phyloP scores from a whole-genome alignment of 2,113 vertebrate species.

The Halcyon malimbica region DNA sequence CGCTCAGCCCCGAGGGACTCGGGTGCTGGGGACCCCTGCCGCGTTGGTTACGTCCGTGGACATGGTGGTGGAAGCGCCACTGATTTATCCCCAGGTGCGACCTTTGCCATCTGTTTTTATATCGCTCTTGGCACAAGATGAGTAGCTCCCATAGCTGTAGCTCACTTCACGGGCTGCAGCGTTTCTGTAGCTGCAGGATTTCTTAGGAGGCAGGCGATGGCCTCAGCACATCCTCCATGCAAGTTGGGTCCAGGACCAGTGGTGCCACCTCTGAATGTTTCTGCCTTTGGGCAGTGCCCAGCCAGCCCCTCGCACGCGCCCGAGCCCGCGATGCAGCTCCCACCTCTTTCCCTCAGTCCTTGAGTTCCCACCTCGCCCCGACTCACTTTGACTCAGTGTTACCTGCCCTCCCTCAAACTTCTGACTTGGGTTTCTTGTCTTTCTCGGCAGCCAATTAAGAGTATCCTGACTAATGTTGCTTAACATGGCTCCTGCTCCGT shows the following conservation, averaged over 20 bases:
- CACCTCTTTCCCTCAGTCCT: background rate
- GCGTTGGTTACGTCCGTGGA: background rate
- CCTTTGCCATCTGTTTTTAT: constrained; percentile 74
- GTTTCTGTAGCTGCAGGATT: constrained; percentile 73
- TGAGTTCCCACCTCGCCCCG: accelerated
- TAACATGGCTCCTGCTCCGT: constrained; percentile 21
- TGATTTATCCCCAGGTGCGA: constrained; percentile 54
- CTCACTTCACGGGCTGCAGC: constrained; percentile 41
- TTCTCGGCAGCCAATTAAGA: constrained; percentile 33
- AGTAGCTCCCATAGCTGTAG: constrained; percentile 53
- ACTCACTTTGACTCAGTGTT: background rate
- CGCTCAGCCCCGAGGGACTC: background rate
- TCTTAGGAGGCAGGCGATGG: constrained; percentile 59
- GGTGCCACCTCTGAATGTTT: constrained; percentile 42
- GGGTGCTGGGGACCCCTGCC: background rate
- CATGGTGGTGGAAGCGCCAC: background rate
- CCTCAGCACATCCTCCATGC: constrained; percentile 63
- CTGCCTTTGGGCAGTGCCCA: background rate
- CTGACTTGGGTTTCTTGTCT: background rate
- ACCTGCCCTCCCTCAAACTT: background rate
- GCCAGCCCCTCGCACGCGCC: background rate
- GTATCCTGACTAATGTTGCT: constrained; percentile 64
- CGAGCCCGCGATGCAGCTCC: accelerated
- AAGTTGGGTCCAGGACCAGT: constrained; percentile 40
- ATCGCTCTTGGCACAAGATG: constrained; percentile 65